Evolutionary conservation across 2,797 vertebrate species (phyloP).

Genomic region (Neosilurus hyrtlii): DNA sequence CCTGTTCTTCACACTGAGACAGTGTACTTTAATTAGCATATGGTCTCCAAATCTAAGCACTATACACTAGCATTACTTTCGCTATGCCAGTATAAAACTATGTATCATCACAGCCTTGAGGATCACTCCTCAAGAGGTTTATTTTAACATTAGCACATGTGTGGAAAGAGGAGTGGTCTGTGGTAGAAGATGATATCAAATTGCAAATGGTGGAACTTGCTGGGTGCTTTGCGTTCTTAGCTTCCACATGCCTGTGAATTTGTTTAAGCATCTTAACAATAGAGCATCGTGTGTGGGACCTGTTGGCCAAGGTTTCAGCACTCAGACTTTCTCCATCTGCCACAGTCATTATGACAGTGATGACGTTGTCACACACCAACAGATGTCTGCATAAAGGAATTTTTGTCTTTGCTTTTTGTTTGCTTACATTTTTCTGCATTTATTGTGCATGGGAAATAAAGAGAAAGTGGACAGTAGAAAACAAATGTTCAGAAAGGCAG

Average conservation of each 20-base stretch:
- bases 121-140: constrained; percentile 11
- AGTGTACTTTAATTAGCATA: constrained; percentile 8
- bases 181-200: constrained; percentile 10
- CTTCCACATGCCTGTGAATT: constrained; percentile 10
- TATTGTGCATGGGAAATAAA: not conserved
- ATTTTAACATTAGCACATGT: constrained; percentile 15
- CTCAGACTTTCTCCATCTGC: constrained; percentile 27
- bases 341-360: constrained; percentile 35
- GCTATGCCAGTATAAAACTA: constrained; percentile 10
- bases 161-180: constrained; percentile 6
- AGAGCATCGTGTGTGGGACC: constrained; percentile 9
- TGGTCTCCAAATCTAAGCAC: constrained; percentile 1
- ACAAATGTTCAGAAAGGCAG: not conserved
- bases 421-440: not conserved
- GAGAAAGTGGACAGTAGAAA: not conserved
- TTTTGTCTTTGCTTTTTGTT: not conserved
- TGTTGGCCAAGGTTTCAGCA: not conserved
- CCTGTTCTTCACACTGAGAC: not conserved
- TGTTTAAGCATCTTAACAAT: not conserved
- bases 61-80: not conserved
- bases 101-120: not conserved
- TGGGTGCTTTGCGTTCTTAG: constrained; percentile 13
- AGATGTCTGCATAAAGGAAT: not conserved
- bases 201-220: constrained; percentile 15
- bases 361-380: constrained; percentile 36